These are phyloP conservation scores for Trypoxylon attenuatum DNA, from an alignment of 2,888 invertebrate species.

Conservation along the genomic window DNA sequence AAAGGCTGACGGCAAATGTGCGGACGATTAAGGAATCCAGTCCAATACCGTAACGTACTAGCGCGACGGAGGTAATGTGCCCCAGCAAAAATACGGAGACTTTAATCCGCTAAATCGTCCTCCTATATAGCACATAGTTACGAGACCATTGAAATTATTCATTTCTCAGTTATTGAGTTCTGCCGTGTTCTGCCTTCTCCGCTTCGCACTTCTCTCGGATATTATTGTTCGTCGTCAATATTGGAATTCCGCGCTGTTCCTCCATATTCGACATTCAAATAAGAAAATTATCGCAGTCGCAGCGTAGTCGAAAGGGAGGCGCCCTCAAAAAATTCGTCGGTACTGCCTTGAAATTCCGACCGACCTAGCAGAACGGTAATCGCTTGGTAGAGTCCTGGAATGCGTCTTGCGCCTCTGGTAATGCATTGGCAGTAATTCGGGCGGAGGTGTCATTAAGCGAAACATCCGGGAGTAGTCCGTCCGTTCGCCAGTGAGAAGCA, in stretches of 20 bases:
- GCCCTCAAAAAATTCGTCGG: not conserved
- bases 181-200: conserved; percentile 39
- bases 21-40: no score
- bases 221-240: conserved; percentile 56
- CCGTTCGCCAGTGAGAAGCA: no score
- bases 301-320: not conserved
- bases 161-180: conserved; percentile 48
- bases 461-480: no score
- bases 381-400: no score
- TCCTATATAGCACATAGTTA: conserved; percentile 40
- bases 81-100: conserved; percentile 16
- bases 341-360: no score
- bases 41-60: conserved; percentile 20
- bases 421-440: no score
- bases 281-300: conserved; percentile 46
- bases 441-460: no score
- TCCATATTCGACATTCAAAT: conserved; percentile 47
- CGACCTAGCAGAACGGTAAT: no score
- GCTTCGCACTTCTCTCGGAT: conserved; percentile 42
- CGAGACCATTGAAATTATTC: conserved; percentile 49
- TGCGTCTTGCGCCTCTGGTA: no score
- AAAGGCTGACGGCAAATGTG: no score
- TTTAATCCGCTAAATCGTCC: conserved; percentile 20
- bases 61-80: conserved; percentile 10
- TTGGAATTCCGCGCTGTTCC: conserved; percentile 51